Conservation (phyloP, 2,888 invertebrate species). For the Psylliodes chrysocephalus region DNA sequence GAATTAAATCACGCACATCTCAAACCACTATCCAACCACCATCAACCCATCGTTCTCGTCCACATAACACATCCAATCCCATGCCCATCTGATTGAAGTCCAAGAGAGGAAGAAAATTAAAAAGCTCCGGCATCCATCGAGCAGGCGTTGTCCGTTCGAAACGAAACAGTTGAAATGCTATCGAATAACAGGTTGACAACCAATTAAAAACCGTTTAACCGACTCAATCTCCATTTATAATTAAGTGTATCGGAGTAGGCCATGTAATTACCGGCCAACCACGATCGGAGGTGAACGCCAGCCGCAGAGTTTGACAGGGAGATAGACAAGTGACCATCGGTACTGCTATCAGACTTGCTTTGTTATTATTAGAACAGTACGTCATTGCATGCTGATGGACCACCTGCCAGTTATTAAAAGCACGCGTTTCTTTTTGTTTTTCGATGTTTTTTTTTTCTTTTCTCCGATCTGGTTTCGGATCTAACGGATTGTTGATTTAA, state of each 20-base stretch:
- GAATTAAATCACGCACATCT: not conserved
- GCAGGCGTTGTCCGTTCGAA: constrained; percentile 34
- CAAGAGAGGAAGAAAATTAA: constrained; percentile 34
- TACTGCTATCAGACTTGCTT: constrained; percentile 36
- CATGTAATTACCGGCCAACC: constrained; percentile 60
- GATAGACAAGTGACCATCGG: constrained; percentile 58
- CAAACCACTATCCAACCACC: not conserved
- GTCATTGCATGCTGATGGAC: constrained; percentile 2
- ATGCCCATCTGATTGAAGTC: constrained; percentile 3
- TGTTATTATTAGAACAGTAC: constrained; percentile 39
- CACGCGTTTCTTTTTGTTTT: constrained; percentile 5
- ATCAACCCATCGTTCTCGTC: not conserved
- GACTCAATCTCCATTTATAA: constrained; percentile 60
- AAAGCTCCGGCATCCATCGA: constrained; percentile 34
- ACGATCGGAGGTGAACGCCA: constrained; percentile 55
- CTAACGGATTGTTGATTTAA: not conserved
- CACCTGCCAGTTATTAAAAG: constrained; percentile 13
- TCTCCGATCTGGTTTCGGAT: not conserved
- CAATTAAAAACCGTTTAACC: constrained; percentile 63
- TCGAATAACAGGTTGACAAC: constrained; percentile 61
- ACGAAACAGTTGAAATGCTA: constrained; percentile 45
- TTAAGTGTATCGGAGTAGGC: constrained; percentile 62
- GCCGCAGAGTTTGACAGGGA: constrained; percentile 55
- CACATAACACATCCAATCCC: not conserved
- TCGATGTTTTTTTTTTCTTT: not conserved